These are phyloP conservation scores for Ennomos fuscantarius DNA, from an alignment of 2,888 invertebrate genomes.

Conservation along the genomic window DNA sequence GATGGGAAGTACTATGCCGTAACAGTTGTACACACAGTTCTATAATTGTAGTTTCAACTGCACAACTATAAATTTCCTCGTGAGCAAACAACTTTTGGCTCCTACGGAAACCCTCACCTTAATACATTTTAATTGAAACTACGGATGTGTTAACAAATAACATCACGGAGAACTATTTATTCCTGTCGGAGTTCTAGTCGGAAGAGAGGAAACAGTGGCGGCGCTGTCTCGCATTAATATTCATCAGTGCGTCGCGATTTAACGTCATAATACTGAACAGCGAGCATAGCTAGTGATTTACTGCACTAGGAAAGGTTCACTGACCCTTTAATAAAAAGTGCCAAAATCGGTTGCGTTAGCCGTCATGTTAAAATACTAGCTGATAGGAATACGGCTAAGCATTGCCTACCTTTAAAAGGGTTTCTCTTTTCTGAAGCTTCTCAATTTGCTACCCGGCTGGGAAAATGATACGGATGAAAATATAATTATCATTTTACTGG, in stretches of 20 bases:
- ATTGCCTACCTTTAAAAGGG: no score
- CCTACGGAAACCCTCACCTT: slow-evolving; percentile 17
- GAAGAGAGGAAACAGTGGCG: slow-evolving; percentile 37
- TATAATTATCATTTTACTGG: no score
- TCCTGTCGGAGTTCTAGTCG: slow-evolving; percentile 28
- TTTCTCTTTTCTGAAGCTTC: no score
- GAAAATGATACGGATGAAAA: no score
- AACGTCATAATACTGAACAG: slow-evolving; percentile 33
- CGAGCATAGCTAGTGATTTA: slow-evolving; percentile 34
- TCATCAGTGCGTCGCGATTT: slow-evolving; percentile 36
- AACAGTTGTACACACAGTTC: background rate
- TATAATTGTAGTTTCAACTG: background rate
- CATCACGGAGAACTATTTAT: slow-evolving; percentile 36
- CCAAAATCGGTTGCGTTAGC: no score
- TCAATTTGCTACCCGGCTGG: no score
- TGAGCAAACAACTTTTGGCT: slow-evolving; percentile 1
- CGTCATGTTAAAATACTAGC: no score
- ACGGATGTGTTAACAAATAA: slow-evolving; percentile 36
- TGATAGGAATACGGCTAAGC: no score
- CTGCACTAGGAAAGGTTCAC: slow-evolving; percentile 24
- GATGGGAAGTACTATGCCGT: no score
- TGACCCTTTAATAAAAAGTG: slow-evolving; percentile 4
- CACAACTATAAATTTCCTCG: background rate
- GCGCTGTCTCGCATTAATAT: slow-evolving; percentile 38
- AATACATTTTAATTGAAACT: slow-evolving; percentile 38